A percentile compares a stretch with the other conserved stretches of the same genome.
phyloP scores from a whole-genome alignment of 2,113 vertebrate species.

The Blennius ocellaris region DNA sequence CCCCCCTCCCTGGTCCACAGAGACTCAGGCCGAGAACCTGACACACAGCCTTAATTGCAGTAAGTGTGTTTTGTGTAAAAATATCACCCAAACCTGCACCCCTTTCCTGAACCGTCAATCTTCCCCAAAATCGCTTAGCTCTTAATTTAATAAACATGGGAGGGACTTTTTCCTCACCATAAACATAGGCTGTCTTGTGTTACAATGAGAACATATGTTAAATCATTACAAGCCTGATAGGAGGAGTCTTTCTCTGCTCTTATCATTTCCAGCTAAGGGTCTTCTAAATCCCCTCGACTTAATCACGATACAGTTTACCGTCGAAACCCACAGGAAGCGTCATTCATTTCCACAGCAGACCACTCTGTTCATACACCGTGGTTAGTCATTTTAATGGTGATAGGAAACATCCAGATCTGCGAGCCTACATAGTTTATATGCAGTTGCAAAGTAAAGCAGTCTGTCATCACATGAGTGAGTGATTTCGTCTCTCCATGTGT shows the following conservation, averaged over 20 bases:
- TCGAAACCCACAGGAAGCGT: constrained; percentile 22
- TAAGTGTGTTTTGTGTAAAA: constrained; percentile 88
- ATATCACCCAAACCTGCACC: constrained; percentile 83
- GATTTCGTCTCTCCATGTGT: constrained; percentile 23
- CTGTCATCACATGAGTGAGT: constrained; percentile 24
- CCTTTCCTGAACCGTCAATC: constrained; percentile 84
- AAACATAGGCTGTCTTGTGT: constrained; percentile 76
- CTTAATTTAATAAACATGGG: constrained; percentile 83
- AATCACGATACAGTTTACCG: constrained; percentile 45
- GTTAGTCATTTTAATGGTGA: constrained; percentile 18
- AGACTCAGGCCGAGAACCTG: constrained; percentile 68
- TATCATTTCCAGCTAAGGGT: constrained; percentile 52
- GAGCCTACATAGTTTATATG: not conserved
- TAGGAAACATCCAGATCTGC: constrained; percentile 12
- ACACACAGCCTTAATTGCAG: constrained; percentile 82
- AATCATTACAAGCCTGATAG: constrained; percentile 75
- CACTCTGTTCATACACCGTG: constrained; percentile 7
- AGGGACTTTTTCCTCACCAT: constrained; percentile 68
- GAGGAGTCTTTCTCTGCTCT: constrained; percentile 51
- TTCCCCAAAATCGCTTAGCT: constrained; percentile 73
- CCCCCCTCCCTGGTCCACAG: constrained; percentile 47
- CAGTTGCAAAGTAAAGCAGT: not conserved
- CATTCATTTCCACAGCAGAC: constrained; percentile 30
- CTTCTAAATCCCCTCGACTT: constrained; percentile 48
- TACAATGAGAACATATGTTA: constrained; percentile 81